Evolutionary conservation across 2,888 invertebrate genomes (phyloP).

Genomic region (Alentia gelatinosa): DNA sequence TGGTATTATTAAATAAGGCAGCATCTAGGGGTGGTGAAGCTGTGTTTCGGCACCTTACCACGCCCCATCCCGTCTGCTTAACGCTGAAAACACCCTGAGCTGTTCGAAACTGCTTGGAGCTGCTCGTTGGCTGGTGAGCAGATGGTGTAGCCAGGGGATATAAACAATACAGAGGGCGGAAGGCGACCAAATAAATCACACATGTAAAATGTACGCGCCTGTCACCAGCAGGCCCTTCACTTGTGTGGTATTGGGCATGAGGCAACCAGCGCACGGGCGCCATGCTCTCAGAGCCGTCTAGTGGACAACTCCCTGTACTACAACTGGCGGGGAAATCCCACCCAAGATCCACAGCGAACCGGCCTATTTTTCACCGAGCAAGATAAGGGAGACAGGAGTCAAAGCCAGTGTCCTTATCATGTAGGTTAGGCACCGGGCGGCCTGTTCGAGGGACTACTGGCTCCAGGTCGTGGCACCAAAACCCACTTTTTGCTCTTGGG

Average conservation of each 20-base stretch:
- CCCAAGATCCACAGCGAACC: background rate
- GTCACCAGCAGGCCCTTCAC: background rate
- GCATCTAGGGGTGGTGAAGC: too few species aligned
- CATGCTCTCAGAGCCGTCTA: background rate
- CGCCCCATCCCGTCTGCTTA: too few species aligned
- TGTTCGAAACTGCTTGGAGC: background rate
- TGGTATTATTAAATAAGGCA: too few species aligned
- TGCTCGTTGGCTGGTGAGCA: background rate
- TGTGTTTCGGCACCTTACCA: too few species aligned
- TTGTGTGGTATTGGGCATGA: background rate
- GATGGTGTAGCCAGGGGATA: background rate
- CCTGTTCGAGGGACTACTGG: background rate
- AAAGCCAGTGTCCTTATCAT: background rate
- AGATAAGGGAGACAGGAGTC: background rate
- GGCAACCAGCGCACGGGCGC: background rate
- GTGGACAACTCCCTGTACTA: background rate
- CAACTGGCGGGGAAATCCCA: background rate
- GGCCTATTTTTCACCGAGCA: background rate
- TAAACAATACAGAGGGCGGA: background rate
- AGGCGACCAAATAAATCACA: conserved; percentile 4
- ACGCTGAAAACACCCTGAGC: background rate
- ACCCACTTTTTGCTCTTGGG: background rate
- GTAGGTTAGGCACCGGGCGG: background rate
- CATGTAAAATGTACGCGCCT: background rate
- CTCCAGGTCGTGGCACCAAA: background rate